A percentile compares a stretch with the other conserved stretches of the same genome.
These are phyloP conservation scores for Petrocephalus sullivani DNA, from an alignment of 2,797 vertebrate species.

Conservation along the genomic window DNA sequence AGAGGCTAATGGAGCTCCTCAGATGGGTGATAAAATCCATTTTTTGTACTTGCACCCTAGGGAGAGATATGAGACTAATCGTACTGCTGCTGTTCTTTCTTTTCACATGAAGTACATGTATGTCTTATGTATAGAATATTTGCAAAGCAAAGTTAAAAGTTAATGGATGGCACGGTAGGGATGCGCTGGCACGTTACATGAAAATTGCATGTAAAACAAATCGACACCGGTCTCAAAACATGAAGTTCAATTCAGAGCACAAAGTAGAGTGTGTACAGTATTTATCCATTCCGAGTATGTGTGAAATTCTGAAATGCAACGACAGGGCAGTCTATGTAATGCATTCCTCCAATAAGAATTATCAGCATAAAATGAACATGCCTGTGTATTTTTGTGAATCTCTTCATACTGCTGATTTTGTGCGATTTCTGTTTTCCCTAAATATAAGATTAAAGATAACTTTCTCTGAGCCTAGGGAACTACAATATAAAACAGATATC, in stretches of 20 bases:
- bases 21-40: neutral
- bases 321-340: neutral
- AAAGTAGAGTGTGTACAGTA: neutral
- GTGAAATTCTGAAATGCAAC: neutral
- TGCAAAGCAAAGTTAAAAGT: neutral
- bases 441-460: neutral
- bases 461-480: neutral
- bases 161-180: neutral
- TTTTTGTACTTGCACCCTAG: slow-evolving; percentile 1
- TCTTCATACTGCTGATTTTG: neutral
- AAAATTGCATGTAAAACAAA: neutral
- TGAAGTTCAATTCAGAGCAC: neutral
- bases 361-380: neutral
- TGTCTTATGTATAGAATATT: neutral
- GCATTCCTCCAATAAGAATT: neutral
- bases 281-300: neutral
- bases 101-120: neutral
- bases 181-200: neutral
- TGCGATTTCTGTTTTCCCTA: neutral
- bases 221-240: neutral
- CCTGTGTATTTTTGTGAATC: neutral
- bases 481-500: too few relatives aligned
- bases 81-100: neutral
- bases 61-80: neutral
- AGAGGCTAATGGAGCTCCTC: slow-evolving; percentile 11